A percentile compares a stretch with the other conserved stretches of the same genome.
These are phyloP conservation scores for Perca flavescens DNA, from an alignment of 2,113 vertebrate genomes.

Conservation along the genomic window DNA sequence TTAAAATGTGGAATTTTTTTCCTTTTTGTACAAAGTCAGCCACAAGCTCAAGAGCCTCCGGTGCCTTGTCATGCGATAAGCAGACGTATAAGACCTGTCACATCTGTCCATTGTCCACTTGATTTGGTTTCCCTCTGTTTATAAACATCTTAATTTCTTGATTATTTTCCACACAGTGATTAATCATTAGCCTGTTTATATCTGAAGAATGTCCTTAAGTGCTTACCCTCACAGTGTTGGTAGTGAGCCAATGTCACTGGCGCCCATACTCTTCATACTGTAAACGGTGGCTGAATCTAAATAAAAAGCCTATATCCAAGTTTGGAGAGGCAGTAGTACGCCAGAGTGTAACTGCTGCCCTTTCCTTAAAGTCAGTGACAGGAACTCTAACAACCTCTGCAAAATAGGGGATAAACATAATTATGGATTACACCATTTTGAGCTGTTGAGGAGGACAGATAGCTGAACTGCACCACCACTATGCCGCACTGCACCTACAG, in stretches of 20 bases:
- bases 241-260: constrained; percentile 4
- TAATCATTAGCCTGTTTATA: not conserved
- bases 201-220: constrained; percentile 12
- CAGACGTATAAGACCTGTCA: not conserved
- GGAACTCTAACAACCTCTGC: constrained; percentile 42
- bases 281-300: constrained; percentile 40
- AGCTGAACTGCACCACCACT: not conserved
- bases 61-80: not conserved
- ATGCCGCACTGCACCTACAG: not conserved
- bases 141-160: not conserved
- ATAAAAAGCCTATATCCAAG: constrained; percentile 28
- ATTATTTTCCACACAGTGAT: constrained; percentile 14
- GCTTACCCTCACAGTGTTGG: not conserved
- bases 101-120: not conserved
- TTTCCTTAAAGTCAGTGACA: constrained; percentile 22
- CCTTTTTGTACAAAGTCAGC: not conserved
- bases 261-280: not conserved
- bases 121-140: not conserved
- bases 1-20: constrained; percentile 11
- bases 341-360: constrained; percentile 10
- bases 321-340: constrained; percentile 23
- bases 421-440: constrained; percentile 26
- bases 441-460: constrained; percentile 19
- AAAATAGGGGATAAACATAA: constrained; percentile 54
- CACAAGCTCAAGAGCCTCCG: constrained; percentile 8